Base-by-base conservation (phyloP, 2,888 invertebrate species). In the Oscheius sp. region DNA sequence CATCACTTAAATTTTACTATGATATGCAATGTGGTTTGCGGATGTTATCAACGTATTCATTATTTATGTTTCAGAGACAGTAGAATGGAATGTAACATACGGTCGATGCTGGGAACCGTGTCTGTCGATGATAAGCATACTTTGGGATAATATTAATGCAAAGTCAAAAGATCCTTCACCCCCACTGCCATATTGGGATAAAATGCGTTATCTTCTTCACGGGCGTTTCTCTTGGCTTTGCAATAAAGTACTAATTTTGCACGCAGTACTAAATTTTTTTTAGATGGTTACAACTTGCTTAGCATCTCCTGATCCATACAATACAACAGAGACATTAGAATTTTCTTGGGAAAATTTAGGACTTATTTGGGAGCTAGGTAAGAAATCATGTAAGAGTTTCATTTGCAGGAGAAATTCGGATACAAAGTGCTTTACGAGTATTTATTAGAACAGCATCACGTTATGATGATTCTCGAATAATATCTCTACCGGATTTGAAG, bases 71-170 rank as follows among this genome's bases (percentile, higher is more conserved):
- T 59, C 68, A 85, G 87, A 89, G 73, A 82, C 87, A 14, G 74
- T 79, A 3, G 80, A 92, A 77, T 93, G 91, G 86, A 92, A 92
- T 85, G 93, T 95, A 86, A 95, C 96, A 0, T 97, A 98, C 86
- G 98, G 98, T 0, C 95, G 97, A 0, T 97, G 97, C 87, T 98
- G 98, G 98, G 98, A 98, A 86, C 96, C 98, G 0, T 94, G 94
- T 17, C 91, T 94, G 67, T 93, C 94, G 0, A 86, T 86, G 85
- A 81, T 85, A 17, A 78, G 77, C 30, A 71, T 83, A 26, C 81
- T 82, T 45, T 86, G 84, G 82, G 82, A 82, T 64, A 74, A 75
- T 47, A 82, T 90, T 73, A 89, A 87, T 75, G 86, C 86, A 51
- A 89, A 89, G 0, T 94, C 95, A 0, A 89, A 91, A 68, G 96